Evolutionary conservation across 2,113 vertebrate species (phyloP).

Genomic region (Lipophrys pholis): DNA sequence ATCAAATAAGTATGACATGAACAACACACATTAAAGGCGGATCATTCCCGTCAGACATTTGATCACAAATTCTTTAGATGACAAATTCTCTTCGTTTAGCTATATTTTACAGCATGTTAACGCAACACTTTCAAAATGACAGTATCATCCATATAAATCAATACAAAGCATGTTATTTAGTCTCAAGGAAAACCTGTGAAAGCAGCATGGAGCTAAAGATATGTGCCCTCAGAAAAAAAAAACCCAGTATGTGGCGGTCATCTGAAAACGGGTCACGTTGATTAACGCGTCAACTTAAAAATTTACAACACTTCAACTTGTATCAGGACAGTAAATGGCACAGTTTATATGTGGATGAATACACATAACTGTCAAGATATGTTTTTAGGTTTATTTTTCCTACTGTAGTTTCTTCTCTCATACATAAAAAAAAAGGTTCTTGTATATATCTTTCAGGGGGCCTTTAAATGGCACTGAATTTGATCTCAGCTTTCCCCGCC

Average conservation of each 20-base stretch:
- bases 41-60: neutral
- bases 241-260: no score
- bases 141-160: neutral
- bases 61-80: neutral
- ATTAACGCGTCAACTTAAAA: neutral
- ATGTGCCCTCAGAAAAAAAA: neutral
- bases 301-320: neutral
- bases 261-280: neutral
- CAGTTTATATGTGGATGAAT: neutral
- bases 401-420: constrained; percentile 2
- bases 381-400: neutral
- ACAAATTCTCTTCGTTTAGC: neutral
- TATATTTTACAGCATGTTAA: neutral
- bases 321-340: neutral
- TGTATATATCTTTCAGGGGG: constrained; percentile 25
- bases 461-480: constrained; percentile 42
- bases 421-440: constrained; percentile 4
- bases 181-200: neutral
- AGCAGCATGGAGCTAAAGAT: neutral
- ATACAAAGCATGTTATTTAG: neutral
- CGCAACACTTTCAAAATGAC: no score
- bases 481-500: constrained; percentile 45
- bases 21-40: constrained; percentile 13
- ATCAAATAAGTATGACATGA: constrained; percentile 30
- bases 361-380: neutral